These are phyloP conservation scores for Scomber scombrus DNA, from an alignment of 2,113 vertebrate genomes.

Conservation along the genomic window DNA sequence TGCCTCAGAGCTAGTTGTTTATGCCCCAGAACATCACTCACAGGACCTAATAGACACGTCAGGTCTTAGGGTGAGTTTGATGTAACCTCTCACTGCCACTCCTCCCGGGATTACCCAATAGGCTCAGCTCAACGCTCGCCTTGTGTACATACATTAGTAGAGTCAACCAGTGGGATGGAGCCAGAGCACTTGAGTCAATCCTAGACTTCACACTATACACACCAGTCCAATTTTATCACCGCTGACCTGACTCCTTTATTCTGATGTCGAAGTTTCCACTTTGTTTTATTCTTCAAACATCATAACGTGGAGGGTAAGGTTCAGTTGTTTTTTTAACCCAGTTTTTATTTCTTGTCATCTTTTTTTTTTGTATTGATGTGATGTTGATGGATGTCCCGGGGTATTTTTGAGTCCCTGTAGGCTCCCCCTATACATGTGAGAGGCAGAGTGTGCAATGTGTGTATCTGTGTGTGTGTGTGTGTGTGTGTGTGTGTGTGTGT, in stretches of 20 bases:
- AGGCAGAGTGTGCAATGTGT: slow-evolving; percentile 19
- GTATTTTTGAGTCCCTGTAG: slow-evolving; percentile 22
- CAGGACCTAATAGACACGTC: not conserved
- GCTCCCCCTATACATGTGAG: slow-evolving; percentile 20
- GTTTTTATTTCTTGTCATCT: slow-evolving; percentile 38
- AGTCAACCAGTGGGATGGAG: slow-evolving; percentile 33
- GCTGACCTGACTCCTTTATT: not conserved
- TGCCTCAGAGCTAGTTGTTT: not conserved
- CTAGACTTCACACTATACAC: slow-evolving; percentile 16
- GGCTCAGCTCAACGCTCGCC: slow-evolving; percentile 27
- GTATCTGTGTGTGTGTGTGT: slow-evolving; percentile 2
- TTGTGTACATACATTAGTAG: slow-evolving; percentile 56
- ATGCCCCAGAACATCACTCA: not conserved
- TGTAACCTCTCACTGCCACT: slow-evolving; percentile 45
- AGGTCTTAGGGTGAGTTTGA: slow-evolving; percentile 3
- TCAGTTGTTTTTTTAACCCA: slow-evolving; percentile 42
- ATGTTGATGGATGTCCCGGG: slow-evolving; percentile 37
- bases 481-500: not conserved
- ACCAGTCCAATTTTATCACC: slow-evolving; percentile 30
- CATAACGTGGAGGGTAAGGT: slow-evolving; percentile 49
- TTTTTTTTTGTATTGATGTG: slow-evolving; percentile 33
- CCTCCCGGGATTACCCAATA: slow-evolving; percentile 60
- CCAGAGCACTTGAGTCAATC: slow-evolving; percentile 44
- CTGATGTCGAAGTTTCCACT: not conserved
- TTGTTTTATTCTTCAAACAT: slow-evolving; percentile 15